A percentile compares a stretch with the other conserved stretches of the same genome.
Evolutionary conservation across 2,888 invertebrate species (phyloP).

Genomic region (Spialia ferax): DNA sequence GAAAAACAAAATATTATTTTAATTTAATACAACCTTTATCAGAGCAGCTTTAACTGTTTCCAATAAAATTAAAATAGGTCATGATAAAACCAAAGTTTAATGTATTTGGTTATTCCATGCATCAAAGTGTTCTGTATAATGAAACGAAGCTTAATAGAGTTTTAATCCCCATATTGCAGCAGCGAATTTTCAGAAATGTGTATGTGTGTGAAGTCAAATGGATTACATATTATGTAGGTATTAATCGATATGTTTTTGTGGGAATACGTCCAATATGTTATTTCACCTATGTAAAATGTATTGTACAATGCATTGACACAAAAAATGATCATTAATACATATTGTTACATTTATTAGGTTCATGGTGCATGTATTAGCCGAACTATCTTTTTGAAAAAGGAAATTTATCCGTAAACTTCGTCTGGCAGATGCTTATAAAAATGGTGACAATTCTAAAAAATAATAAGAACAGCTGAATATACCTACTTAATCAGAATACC

Average conservation of each 20-base stretch:
- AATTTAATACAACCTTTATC: not conserved
- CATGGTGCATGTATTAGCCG: no score
- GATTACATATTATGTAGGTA: slow-evolving; percentile 32
- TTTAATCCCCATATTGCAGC: slow-evolving; percentile 37
- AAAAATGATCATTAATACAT: no score
- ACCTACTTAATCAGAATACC: no score
- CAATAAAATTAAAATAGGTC: slow-evolving; percentile 29
- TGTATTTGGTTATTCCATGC: slow-evolving; percentile 28
- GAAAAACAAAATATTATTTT: not conserved
- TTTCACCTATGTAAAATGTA: not conserved
- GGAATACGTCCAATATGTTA: not conserved
- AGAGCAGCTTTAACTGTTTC: no score
- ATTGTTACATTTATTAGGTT: no score
- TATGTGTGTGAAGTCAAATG: slow-evolving; percentile 8
- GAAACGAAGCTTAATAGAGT: slow-evolving; percentile 35
- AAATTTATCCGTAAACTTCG: no score
- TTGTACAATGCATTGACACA: no score
- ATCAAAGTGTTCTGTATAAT: slow-evolving; percentile 35
- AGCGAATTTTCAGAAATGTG: slow-evolving; percentile 28
- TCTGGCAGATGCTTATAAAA: no score
- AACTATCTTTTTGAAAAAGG: no score
- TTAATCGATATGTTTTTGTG: slow-evolving; percentile 11
- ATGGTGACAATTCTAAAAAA: no score
- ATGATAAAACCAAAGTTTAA: slow-evolving; percentile 28
- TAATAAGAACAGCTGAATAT: no score